phyloP scores from a whole-genome alignment of 2,113 vertebrate species.

The Seriola aureovittata region DNA sequence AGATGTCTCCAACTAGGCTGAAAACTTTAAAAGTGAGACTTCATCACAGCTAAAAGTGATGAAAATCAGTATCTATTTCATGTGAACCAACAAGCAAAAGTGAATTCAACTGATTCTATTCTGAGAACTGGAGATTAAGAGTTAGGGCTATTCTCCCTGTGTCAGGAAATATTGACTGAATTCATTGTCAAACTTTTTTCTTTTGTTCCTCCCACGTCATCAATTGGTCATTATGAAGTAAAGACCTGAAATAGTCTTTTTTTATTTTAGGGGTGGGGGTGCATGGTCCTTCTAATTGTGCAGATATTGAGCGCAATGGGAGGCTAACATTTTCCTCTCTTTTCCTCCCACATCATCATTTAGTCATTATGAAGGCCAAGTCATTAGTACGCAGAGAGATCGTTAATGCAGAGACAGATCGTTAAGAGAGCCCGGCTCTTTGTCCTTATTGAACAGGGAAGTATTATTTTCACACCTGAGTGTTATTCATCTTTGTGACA shows the following conservation, averaged over 20 bases:
- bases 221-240: constrained; percentile 51
- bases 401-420: constrained; percentile 69
- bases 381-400: constrained; percentile 72
- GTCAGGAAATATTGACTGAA: constrained; percentile 34
- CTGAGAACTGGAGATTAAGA: not conserved
- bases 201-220: constrained; percentile 65
- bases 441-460: constrained; percentile 71
- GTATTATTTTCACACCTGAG: constrained; percentile 71
- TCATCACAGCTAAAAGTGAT: accelerated
- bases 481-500: constrained; percentile 60
- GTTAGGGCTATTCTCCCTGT: not conserved
- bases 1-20: not conserved
- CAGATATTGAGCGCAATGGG: constrained; percentile 61
- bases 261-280: constrained; percentile 10
- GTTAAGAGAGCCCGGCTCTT: constrained; percentile 64
- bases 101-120: not conserved
- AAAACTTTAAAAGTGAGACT: not conserved
- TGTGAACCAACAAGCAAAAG: not conserved
- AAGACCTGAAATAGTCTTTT: constrained; percentile 13
- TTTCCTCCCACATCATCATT: constrained; percentile 77
- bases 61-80: not conserved
- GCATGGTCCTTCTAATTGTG: constrained; percentile 42
- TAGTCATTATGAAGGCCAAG: constrained; percentile 70
- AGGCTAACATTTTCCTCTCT: constrained; percentile 52
- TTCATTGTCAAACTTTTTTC: constrained; percentile 32